Base-by-base conservation (phyloP, 2,888 invertebrate genomes). In the Diarsia rubi region DNA sequence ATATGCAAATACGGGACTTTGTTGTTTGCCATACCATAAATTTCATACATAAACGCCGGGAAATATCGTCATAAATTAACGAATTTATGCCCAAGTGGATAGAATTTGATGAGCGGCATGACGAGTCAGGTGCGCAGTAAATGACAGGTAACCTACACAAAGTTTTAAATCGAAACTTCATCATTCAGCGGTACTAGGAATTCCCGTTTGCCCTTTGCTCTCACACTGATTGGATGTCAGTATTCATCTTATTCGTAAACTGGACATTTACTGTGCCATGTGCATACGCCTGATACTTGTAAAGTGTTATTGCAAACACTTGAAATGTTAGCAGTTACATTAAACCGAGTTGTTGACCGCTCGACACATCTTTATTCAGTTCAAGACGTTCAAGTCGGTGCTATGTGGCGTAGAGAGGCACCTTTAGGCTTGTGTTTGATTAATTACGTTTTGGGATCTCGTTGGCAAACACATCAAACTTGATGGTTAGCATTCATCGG, bases 1-100 rank as follows among this genome's bases (percentile, higher is more conserved):
- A 72, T 76, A 84, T 81, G 71, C 69, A 68, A 84, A 84, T 74
- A 82, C n/a, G 62, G 64, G 47, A 72, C 75, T 81, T 64, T 69
- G 71, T 83, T 78, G 75, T 81, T 71, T 84, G 70, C 60, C 65
- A 69, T 54, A 59, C 54, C 66, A 69, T 79, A 60, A 75, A 75
- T 83, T 75, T 68, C 52, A 66, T 52, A 71, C 54, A 62, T 47
- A 21, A 60, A 70, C 42, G 31, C 70, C 44, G 60, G 74, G 60
- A 69, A 79, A 69, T 66, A 73, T 68, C 44, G 45, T 62, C 64
- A 42, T 82, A 73, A 70, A 81, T 69, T 70, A 64, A 37, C 57
- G 44, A 78, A 82, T 82, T 19, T 57, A 65, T 73, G 47, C 42
- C 45, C 52, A 6, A 64, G 73, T 66, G 52, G 42, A 78, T 59